Evolutionary conservation across 2,888 invertebrate genomes (phyloP).

Genomic region (Fragum fragum): DNA sequence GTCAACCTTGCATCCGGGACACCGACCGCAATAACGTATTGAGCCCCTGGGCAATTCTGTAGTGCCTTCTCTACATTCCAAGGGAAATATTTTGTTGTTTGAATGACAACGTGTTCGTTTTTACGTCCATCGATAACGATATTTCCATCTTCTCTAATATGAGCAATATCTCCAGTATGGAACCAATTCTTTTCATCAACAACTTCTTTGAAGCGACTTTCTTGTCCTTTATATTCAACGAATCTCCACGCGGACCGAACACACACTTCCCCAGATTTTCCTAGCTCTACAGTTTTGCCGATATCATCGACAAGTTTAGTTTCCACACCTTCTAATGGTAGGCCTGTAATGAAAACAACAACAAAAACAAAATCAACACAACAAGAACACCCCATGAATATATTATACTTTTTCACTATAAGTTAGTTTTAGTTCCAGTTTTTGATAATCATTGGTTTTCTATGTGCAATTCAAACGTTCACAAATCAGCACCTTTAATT

Average conservation of each 20-base stretch:
- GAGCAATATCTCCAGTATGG: constrained; percentile 55
- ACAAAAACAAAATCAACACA: not conserved
- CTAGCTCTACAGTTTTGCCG: constrained; percentile 39
- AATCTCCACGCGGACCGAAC: constrained; percentile 49
- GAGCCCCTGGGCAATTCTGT: constrained; percentile 40
- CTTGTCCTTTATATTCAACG: constrained; percentile 34
- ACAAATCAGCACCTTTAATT: not conserved
- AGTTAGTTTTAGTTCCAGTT: too few species aligned
- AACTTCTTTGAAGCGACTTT: constrained; percentile 15
- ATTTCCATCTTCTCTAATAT: constrained; percentile 49
- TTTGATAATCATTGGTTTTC: not conserved
- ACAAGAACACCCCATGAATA: too few species aligned
- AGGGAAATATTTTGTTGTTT: constrained; percentile 49
- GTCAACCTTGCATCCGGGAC: constrained; percentile 57
- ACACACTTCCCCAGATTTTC: constrained; percentile 49
- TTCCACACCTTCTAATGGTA: constrained; percentile 47
- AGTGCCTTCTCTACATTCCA: constrained; percentile 52
- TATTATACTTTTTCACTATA: too few species aligned
- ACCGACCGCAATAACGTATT: constrained; percentile 50
- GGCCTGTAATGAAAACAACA: constrained; percentile 23
- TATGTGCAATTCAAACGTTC: not conserved
- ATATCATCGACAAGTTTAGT: constrained; percentile 48
- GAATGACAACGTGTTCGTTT: constrained; percentile 50
- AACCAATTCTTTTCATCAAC: constrained; percentile 54
- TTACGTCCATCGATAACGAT: constrained; percentile 51